Evolutionary conservation across 2,113 vertebrate genomes (phyloP), one percentile per base, ranked within the genome.

Genomic region (Dasyornis broadbenti): DNA sequence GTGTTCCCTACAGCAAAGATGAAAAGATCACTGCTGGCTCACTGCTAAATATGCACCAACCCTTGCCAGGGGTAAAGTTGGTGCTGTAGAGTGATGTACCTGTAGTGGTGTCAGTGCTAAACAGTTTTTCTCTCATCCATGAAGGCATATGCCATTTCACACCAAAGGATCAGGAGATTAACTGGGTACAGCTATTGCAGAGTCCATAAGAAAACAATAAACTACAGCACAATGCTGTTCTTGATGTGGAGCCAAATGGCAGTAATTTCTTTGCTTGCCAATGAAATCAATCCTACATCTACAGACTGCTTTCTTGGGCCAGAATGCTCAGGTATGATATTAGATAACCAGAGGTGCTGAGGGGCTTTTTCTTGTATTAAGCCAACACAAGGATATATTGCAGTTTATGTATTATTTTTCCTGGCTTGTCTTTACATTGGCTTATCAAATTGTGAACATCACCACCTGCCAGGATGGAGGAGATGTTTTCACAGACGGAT

Each of bases 391-490:
- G 35, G 82, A 89, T 73, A 89, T 89, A 95, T 64, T 92, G 68
- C 76, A 78, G 39, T 33, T 94, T 59, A 65, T 45, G 59, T 86
- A 78, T 81, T 94, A 68, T 92, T 95, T 94, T 93, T 92, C 39
- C 89, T 94, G 86, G 89, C 76, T 90, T 71, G 60, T 83, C 76
- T 90, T 94, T 44, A 90, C 1, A 1, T 66, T 94, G 92, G 86
- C 69, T 94, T 94, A 95, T 96, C 82, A 92, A 82, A 86, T 42
- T 69, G 33, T 78, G 86, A 94, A 86, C 50, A 72, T 92, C 76
- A 86, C 47, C 80, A 93, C 86, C 92, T 92, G 76, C 64, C 89
- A 93, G 40, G 50, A 66, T 27, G 44, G 47, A 73, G 64, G 33
- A 81, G 71, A 82, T 60, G 27, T 92, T 90, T 96, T 80, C 60